phyloP scores from a whole-genome alignment of 2,888 invertebrate genomes.

The Calephelis perditalis region DNA sequence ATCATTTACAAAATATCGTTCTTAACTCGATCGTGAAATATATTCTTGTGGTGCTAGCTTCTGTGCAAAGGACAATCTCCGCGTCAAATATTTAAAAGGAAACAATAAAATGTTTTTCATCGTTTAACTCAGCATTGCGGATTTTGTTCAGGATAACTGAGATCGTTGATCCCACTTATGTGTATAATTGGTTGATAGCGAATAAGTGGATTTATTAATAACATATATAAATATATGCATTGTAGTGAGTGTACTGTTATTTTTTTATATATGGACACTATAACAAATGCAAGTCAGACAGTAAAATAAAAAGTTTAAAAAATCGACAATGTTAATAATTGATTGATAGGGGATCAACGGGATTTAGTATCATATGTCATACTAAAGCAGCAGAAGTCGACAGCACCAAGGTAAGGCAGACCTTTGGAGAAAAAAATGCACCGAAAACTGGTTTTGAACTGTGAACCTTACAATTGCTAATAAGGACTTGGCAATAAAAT shows the following conservation, averaged over 20 bases:
- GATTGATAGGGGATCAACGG: constrained; percentile 29
- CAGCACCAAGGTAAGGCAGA: constrained; percentile 15
- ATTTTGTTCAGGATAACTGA: constrained; percentile 47
- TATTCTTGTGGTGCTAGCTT: background rate
- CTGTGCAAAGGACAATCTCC: background rate
- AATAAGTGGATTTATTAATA: constrained; percentile 41
- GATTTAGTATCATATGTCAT: constrained; percentile 13
- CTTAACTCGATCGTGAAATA: constrained; percentile 1
- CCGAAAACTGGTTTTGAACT: constrained; percentile 14
- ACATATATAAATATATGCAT: background rate
- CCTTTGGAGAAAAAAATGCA: constrained; percentile 12
- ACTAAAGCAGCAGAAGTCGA: background rate
- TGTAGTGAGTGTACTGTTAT: constrained; percentile 13
- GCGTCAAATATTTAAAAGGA: background rate
- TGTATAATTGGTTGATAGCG: constrained; percentile 54
- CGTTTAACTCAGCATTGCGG: constrained; percentile 41
- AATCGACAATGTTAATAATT: background rate
- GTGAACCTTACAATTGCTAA: constrained; percentile 13
- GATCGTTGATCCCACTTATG: constrained; percentile 69
- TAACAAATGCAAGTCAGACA: background rate
- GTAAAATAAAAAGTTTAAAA: too few relatives aligned
- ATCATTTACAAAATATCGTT: constrained; percentile 10
- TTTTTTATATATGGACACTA: constrained; percentile 2
- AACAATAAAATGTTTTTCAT: constrained; percentile 17
- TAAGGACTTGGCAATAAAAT: constrained; percentile 1